Conservation (phyloP, 2,797 vertebrate species). For the Phylloscopus collybita region DNA sequence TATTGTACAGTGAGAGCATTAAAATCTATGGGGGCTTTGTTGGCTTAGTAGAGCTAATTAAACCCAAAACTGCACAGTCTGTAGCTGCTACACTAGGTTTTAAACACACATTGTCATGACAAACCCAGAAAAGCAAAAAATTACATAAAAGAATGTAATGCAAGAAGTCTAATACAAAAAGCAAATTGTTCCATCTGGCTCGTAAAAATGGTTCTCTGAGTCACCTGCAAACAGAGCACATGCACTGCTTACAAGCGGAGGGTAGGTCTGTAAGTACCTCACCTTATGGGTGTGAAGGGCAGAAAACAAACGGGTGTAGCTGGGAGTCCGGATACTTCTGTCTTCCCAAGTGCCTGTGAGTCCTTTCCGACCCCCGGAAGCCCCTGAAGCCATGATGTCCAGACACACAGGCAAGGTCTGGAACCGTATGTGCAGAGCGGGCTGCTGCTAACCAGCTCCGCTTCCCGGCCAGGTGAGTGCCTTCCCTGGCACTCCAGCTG, state of each 20-base stretch:
- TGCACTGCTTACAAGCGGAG: neutral
- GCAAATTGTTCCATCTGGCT: neutral
- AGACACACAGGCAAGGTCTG: neutral
- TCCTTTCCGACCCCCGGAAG: neutral
- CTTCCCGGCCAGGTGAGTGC: neutral
- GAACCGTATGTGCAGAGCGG: fast-evolving
- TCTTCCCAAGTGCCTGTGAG: neutral
- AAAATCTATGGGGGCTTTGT: neutral
- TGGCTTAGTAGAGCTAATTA: neutral
- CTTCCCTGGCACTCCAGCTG: neutral
- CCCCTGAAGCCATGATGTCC: fast-evolving
- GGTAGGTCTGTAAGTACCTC: neutral
- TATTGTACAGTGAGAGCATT: neutral
- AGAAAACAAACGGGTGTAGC: neutral
- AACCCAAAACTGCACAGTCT: neutral
- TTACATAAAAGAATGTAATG: neutral
- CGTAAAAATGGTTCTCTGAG: neutral
- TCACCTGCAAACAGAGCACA: neutral
- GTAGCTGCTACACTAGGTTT: neutral
- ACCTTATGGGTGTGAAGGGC: neutral
- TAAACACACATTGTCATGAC: neutral
- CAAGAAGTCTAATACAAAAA: neutral
- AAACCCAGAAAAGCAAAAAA: neutral
- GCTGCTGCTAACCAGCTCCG: neutral
- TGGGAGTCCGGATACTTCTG: neutral